Conservation (phyloP, 2,888 invertebrate genomes). For the Euplagia quadripunctaria region DNA sequence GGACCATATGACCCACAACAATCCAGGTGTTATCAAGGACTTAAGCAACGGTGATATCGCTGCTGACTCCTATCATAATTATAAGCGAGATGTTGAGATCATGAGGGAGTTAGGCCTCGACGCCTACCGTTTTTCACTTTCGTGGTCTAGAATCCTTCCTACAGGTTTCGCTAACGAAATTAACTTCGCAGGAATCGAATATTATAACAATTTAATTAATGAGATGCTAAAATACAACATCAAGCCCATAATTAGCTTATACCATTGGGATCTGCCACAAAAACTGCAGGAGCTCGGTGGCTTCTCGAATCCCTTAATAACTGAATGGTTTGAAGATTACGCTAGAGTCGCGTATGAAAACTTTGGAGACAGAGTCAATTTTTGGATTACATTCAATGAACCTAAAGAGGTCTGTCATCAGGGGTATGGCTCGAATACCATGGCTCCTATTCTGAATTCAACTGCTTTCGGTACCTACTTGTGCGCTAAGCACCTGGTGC, state of each 20-base stretch:
- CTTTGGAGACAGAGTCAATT: constrained; percentile 82
- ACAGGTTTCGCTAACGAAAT: constrained; percentile 81
- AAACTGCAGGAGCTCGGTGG: constrained; percentile 86
- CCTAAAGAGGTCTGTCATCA: constrained; percentile 71
- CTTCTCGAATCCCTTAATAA: constrained; percentile 71
- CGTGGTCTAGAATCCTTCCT: constrained; percentile 89
- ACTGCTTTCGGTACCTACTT: constrained; percentile 81
- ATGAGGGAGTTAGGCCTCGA: constrained; percentile 76
- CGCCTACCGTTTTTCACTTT: constrained; percentile 85
- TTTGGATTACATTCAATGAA: constrained; percentile 88
- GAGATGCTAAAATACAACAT: constrained; percentile 88
- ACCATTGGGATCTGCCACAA: constrained; percentile 85
- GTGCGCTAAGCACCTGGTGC: constrained; percentile 78
- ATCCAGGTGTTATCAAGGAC: constrained; percentile 56
- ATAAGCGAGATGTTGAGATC: constrained; percentile 83
- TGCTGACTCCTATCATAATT: constrained; percentile 87
- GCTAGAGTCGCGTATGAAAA: constrained; percentile 72
- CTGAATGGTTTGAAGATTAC: constrained; percentile 81
- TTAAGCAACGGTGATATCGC: constrained; percentile 86
- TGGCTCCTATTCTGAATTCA: constrained; percentile 69
- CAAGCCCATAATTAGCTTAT: constrained; percentile 86
- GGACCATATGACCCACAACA: constrained; percentile 63
- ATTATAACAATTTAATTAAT: constrained; percentile 89
- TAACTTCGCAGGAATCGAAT: constrained; percentile 88
- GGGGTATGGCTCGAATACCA: constrained; percentile 74